Base-by-base conservation (phyloP, 2,888 invertebrate species). In the Quadroppia sp. region DNA sequence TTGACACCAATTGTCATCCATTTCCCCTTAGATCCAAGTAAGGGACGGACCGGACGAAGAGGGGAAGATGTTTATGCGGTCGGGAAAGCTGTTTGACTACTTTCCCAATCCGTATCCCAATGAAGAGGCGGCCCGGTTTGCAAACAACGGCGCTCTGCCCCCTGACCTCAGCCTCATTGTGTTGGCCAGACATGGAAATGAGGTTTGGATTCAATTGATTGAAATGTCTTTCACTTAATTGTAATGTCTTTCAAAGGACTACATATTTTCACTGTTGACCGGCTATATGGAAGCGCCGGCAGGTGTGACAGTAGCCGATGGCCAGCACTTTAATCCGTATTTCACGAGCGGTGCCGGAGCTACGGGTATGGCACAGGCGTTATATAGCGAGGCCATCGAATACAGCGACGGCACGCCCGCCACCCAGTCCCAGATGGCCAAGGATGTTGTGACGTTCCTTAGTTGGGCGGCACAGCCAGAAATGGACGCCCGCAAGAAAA, bases 211-310 rank as follows among this genome's bases (percentile, higher is more conserved):
- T 7, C 36, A 36, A n/a, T n/a, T n/a, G n/a, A n/a, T n/a, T n/a
- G n/a, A n/a, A n/a, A n/a, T n/a, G n/a, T n/a, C n/a, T n/a, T n/a
- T n/a, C n/a, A n/a, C n/a, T n/a, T n/a, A n/a, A n/a, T n/a, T n/a
- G n/a, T n/a, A n/a, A n/a, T n/a, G n/a, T n/a, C n/a, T n/a, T n/a
- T n/a, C 4, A 36, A 36, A 36, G 36, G 92, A 99, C 85, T 99
- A 99, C 82, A 86, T 99, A 76, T 99, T 98, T 85, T 87, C 95
- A 0, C 85, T 99, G 76, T 85, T 99, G 79, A 99, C 97, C 71
- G 96, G 99, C 32, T 99, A 98, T 84, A 87, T 88, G 81, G 97
- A 99, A 84, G 84, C 98, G 11, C 98, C 98, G n/a, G 97, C 95
- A 73, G 99, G 99, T 74, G 82, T 97, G 0, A 80, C 83, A 64